Base-by-base conservation (phyloP, 1,140 invertebrate genomes). In the Charaxes varanes region DNA sequence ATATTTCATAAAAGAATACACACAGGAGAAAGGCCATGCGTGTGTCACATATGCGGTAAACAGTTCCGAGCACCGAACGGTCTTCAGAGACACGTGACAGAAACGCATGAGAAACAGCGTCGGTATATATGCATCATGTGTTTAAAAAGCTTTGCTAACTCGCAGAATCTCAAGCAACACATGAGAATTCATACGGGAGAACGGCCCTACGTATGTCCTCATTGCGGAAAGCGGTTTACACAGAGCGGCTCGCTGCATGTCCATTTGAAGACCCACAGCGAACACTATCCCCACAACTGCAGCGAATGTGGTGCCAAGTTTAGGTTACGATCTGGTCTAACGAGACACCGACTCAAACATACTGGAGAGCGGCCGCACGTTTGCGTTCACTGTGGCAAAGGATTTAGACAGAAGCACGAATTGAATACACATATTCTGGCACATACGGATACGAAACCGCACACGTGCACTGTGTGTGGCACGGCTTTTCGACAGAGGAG, bases 1-100 rank as follows among this genome's bases (percentile, higher is more conserved):
- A 57, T 87, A 7, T 87, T 84, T 67, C 90, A 91, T 44, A 78
- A 85, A 47, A 78, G 88, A 2, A 90, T 90, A 15, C 91, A 93
- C 68, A 91, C 90, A 1, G 90, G 91, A 6, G 91, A 93, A 62
- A 87, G 90, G 40, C 90, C 90, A 1, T 93, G 88, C 58, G 87
- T 88, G 14, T 94, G 93, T 57, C 87, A 89, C 42, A 67, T 91
- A 1, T 94, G 92, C 61, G 91, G 90, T 0, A 93, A 92, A 62
- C 88, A 89, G 38, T 94, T 93, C 66, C 79, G 89, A 10, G 86
- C 90, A 7, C 86, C 86, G 2, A 85, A 87, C 59, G 88, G 89
- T 3, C 63, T 91, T 8, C 83, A 84, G 3, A 73, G 88, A 7
- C 91, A 92, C 59, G 31, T 90, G 10, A 83, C 86, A 7, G 87